Conservation (phyloP, 2,113 vertebrate genomes). For the Ptyas mucosa region DNA sequence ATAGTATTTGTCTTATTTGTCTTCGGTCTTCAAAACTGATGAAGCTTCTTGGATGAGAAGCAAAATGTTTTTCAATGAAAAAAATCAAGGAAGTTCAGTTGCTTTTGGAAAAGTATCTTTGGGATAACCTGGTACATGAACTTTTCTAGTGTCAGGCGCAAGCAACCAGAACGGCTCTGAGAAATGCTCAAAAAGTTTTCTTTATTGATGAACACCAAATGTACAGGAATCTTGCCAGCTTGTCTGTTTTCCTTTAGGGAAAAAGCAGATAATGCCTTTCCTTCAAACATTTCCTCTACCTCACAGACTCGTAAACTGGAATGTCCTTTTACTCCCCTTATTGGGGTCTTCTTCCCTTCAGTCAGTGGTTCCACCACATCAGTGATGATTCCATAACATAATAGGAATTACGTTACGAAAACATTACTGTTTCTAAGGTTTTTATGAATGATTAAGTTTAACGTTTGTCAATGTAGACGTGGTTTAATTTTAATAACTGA, state of each 20-base stretch:
- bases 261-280: background rate
- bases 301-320: background rate
- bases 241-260: background rate
- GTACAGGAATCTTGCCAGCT: background rate
- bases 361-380: background rate
- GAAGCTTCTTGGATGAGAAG: background rate
- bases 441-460: background rate
- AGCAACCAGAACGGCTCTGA: background rate
- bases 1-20: background rate
- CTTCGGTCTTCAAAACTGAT: background rate
- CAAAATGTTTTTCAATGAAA: background rate
- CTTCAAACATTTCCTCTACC: background rate
- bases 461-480: background rate
- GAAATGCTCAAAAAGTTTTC: background rate
- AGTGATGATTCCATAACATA: background rate
- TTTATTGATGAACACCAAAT: background rate
- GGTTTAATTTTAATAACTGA: background rate
- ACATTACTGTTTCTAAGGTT: background rate
- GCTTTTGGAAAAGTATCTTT: background rate
- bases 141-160: background rate
- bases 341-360: background rate
- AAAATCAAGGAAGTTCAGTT: background rate
- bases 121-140: background rate
- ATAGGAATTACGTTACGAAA: background rate
- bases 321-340: background rate